Conservation (phyloP, 2,797 vertebrate genomes). For the Acanthurus tractus region DNA sequence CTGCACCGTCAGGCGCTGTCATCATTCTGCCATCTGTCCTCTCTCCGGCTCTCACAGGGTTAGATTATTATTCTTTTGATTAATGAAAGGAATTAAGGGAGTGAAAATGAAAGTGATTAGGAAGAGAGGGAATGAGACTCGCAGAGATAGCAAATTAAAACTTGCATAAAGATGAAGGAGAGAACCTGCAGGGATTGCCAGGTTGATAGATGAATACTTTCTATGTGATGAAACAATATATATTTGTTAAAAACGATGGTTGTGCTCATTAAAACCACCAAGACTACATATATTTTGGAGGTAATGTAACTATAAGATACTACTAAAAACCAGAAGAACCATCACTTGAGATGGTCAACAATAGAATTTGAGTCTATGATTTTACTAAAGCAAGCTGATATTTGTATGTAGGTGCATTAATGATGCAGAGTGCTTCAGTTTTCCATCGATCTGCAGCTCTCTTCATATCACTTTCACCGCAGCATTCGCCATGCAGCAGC, state of each 20-base stretch:
- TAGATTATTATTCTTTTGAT: constrained; percentile 50
- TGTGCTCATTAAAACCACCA: too few relatives aligned
- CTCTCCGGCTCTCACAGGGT: constrained; percentile 15
- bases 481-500: not conserved
- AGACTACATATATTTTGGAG: too few relatives aligned
- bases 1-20: constrained; percentile 20
- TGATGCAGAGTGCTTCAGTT: constrained; percentile 11
- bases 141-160: too few relatives aligned
- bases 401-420: not conserved
- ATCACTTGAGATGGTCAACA: not conserved
- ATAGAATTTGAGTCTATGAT: not conserved
- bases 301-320: not conserved
- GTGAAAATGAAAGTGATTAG: constrained; percentile 4
- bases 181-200: constrained; percentile 5
- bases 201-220: not conserved
- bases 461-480: constrained; percentile 33
- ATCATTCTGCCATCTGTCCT: constrained; percentile 57
- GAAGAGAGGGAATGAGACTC: too few relatives aligned
- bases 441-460: constrained; percentile 25
- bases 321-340: not conserved
- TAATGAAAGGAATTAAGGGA: constrained; percentile 34
- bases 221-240: not conserved
- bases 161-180: too few relatives aligned
- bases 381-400: constrained; percentile 16
- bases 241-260: too few relatives aligned